phyloP scores from a whole-genome alignment of 1,140 invertebrate species.

The Eumaeus atala region DNA sequence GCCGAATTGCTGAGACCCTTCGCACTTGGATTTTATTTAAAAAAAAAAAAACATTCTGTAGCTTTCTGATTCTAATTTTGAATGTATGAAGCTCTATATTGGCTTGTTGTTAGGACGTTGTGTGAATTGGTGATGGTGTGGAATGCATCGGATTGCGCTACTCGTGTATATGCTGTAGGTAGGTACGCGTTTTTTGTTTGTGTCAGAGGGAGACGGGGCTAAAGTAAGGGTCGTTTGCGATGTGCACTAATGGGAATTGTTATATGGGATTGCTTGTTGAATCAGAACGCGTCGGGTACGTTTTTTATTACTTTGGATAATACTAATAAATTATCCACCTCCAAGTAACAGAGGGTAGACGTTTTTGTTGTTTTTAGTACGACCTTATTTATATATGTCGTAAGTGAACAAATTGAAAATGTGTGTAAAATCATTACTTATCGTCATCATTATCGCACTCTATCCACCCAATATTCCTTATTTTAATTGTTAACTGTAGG shows the following conservation, averaged over 20 bases:
- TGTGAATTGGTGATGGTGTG: constrained; percentile 35
- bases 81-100: constrained; percentile 36
- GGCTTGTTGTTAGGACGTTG: constrained; percentile 19
- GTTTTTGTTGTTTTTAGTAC: constrained; percentile 4
- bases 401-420: neutral
- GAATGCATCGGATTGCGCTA: constrained; percentile 62
- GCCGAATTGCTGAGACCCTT: constrained; percentile 64
- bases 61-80: constrained; percentile 34
- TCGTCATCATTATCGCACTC: no score
- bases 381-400: constrained; percentile 4
- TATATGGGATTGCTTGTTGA: constrained; percentile 39
- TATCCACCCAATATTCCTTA: no score
- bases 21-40: constrained; percentile 53
- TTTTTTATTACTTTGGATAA: constrained; percentile 10
- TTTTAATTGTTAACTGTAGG: no score
- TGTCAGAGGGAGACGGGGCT: constrained; percentile 44
- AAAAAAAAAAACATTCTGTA: constrained; percentile 44
- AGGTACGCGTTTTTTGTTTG: constrained; percentile 63
- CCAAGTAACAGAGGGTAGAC: constrained; percentile 4
- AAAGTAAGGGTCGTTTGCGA: constrained; percentile 49
- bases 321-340: constrained; percentile 11
- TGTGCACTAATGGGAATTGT: constrained; percentile 66
- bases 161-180: constrained; percentile 33
- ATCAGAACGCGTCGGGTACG: constrained; percentile 8
- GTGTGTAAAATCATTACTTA: neutral